phyloP scores from a whole-genome alignment of 2,888 invertebrate genomes.

The Catocala nupta region DNA sequence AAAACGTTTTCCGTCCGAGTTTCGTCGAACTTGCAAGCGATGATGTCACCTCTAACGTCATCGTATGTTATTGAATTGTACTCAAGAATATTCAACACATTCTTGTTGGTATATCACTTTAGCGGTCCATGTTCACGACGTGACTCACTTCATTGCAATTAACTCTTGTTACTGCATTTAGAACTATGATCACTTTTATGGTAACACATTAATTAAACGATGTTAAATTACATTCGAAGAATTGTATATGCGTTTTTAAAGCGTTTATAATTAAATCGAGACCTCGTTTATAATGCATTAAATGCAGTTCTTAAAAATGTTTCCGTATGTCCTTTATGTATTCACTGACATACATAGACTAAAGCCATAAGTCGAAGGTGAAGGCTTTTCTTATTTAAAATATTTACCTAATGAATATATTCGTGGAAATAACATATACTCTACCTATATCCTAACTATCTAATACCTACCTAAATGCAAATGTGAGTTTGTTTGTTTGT shows the following conservation, averaged over 20 bases:
- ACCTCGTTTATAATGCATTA: no score
- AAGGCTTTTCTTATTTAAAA: conserved; percentile 3
- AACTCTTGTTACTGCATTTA: conserved; percentile 34
- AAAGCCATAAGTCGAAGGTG: conserved; percentile 18
- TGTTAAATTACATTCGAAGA: not conserved
- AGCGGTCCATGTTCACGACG: conserved; percentile 24
- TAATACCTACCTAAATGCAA: no score
- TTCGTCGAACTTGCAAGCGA: conserved; percentile 42
- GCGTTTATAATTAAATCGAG: no score
- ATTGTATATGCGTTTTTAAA: not conserved
- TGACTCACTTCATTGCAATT: conserved; percentile 37
- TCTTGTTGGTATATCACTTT: conserved; percentile 26
- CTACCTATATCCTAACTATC: no score
- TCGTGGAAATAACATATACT: no score
- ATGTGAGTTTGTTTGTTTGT: no score
- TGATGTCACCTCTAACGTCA: conserved; percentile 52
- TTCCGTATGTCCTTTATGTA: no score
- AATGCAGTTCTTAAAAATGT: no score
- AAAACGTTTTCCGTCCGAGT: conserved; percentile 33
- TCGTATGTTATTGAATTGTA: conserved; percentile 37
- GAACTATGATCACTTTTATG: conserved; percentile 16
- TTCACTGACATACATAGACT: no score
- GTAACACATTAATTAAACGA: conserved; percentile 25
- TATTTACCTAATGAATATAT: no score
- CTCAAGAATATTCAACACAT: conserved; percentile 22